Evolutionary conservation across 2,113 vertebrate species (phyloP).

Genomic region (Pomatostomus ruficeps): DNA sequence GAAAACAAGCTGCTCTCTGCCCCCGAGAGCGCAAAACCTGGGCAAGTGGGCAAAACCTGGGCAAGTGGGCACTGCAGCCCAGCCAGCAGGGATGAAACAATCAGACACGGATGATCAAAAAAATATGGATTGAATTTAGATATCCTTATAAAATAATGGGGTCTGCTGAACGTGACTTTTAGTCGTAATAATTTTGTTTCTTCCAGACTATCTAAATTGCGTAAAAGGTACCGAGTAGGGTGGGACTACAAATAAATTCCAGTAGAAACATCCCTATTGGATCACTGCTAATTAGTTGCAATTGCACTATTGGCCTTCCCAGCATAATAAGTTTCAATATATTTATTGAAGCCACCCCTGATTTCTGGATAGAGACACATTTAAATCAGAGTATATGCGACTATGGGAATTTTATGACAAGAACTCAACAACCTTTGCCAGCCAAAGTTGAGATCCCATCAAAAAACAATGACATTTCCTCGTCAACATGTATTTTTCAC

Average conservation of each 20-base stretch:
- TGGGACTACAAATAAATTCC: accelerated
- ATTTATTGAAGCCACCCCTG: not conserved
- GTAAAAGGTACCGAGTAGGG: not conserved
- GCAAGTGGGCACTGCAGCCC: not conserved
- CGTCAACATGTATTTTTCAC: not conserved
- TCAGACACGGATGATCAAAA: not conserved
- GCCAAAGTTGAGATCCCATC: not conserved
- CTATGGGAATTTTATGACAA: not conserved
- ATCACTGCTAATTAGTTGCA: not conserved
- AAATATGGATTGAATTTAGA: not conserved
- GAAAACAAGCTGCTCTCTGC: not conserved
- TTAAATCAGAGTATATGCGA: not conserved
- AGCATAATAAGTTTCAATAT: not conserved
- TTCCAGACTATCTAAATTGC: not conserved
- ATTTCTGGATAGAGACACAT: not conserved
- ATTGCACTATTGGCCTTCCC: not conserved
- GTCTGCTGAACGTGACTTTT: not conserved
- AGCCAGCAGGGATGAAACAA: not conserved
- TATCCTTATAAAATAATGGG: not conserved
- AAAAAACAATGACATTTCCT: not conserved
- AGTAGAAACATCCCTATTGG: not conserved
- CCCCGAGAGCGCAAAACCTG: not conserved
- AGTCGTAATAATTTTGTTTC: not conserved
- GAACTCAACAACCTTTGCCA: not conserved
- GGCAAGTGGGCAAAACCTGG: not conserved